Base-by-base conservation (phyloP, 2,888 invertebrate species). In the Thymelicus sylvestris region DNA sequence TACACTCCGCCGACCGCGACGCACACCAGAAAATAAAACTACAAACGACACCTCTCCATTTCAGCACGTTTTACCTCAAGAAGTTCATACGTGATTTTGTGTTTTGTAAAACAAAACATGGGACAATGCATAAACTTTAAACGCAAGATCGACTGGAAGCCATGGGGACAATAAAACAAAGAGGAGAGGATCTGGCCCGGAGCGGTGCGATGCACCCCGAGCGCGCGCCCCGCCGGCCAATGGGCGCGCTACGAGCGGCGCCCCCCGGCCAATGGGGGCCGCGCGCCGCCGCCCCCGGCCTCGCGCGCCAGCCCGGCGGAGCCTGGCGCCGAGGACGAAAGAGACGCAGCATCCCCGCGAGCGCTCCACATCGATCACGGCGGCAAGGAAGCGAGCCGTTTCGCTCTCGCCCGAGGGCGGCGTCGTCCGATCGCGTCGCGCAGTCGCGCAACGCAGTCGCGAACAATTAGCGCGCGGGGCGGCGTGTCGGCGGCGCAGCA, bases 161-260 rank as follows among this genome's bases (percentile, higher is more conserved):
- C 90, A 87, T 90, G 91, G 91, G 90, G 92, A 93, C 92, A 93
- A 93, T 93, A 93, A 93, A 93, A 93, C 93, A 92, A 93, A 93
- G 92, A 92, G 89, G 88, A 90, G 82, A 89, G 83, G 85, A 87
- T 85, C 85, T 87, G 81, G 90, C 91, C 91, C 75, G 89, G 79
- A 90, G 91, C 90, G 84, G 81, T 84, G 80, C 72, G 76, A 71
- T 75, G 78, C 76, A 80, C 78, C 79, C 80, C 76, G 77, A 67
- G 73, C 78, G 75, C 72, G 73, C 76, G 72, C 50, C 73, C 81
- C 79, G 77, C 74, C 73, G 76, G 74, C 82, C 79, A 78, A 79
- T 81, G 73, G 74, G 75, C 76, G 73, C 67, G 64, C 71, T 75
- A 74, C 44, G 44, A 8, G 68, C 72, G 66, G 72, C 62, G 44